Conservation (phyloP, 2,888 invertebrate genomes). For the Platycheirus albimanus region DNA sequence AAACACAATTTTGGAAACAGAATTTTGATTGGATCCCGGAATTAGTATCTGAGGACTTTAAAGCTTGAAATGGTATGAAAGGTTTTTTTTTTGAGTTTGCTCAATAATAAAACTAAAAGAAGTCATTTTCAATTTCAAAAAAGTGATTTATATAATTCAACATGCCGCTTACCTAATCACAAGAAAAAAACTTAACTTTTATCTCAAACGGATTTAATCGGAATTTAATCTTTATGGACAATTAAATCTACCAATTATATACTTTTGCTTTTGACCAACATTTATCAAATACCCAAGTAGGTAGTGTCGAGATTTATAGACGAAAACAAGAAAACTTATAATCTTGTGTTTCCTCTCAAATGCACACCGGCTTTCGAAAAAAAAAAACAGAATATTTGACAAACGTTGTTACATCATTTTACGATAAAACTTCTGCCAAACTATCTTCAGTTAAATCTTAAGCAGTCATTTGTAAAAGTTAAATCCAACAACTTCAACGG, state of each 20-base stretch:
- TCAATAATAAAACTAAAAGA: too few relatives aligned
- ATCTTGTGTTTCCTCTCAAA: conserved; percentile 22
- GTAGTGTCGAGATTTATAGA: not conserved
- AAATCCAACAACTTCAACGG: conserved; percentile 22
- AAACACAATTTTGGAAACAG: too few relatives aligned
- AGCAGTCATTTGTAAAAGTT: conserved; percentile 53
- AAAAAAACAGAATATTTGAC: conserved; percentile 22
- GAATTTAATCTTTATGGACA: conserved; percentile 9
- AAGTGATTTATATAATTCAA: too few relatives aligned
- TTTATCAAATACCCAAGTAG: conserved; percentile 7
- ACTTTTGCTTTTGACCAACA: conserved; percentile 14
- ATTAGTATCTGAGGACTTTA: too few relatives aligned
- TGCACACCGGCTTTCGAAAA: conserved; percentile 1
- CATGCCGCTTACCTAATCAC: too few relatives aligned
- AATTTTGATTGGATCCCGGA: too few relatives aligned
- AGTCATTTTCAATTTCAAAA: too few relatives aligned
- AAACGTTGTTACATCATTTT: conserved; percentile 50
- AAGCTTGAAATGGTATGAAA: too few relatives aligned
- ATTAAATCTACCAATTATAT: conserved; percentile 35
- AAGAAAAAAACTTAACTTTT: too few relatives aligned
- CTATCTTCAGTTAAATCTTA: conserved; percentile 48
- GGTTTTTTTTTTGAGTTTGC: too few relatives aligned
- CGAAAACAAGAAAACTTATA: conserved; percentile 20
- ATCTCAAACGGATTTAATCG: not conserved
- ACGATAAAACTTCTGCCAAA: conserved; percentile 49